A percentile compares a stretch with the other conserved stretches of the same genome.
Conservation (phyloP, 2,797 vertebrate genomes). For the Clangula hyemalis region DNA sequence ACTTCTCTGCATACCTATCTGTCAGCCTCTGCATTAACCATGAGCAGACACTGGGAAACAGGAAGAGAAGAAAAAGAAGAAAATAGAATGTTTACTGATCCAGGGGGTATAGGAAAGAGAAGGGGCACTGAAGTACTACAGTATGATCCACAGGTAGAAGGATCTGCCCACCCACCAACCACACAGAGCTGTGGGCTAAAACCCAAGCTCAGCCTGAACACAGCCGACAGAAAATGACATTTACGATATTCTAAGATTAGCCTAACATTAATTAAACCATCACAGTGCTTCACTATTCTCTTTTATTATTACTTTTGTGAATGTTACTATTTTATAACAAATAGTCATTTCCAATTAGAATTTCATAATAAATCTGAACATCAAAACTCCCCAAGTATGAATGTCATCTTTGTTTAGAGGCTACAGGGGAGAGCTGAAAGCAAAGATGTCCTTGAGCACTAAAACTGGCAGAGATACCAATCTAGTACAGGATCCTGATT, state of each 20-base stretch:
- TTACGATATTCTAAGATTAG: slow-evolving; percentile 35
- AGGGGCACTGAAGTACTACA: neutral
- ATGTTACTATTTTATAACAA: slow-evolving; percentile 47
- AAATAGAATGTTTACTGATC: slow-evolving; percentile 12
- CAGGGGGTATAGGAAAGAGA: neutral
- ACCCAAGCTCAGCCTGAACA: neutral
- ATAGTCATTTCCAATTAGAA: slow-evolving; percentile 34
- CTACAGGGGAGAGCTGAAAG: neutral
- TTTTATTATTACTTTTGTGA: neutral
- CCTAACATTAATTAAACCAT: slow-evolving; percentile 57
- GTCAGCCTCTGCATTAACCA: neutral
- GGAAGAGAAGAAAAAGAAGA: neutral
- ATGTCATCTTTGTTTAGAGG: slow-evolving; percentile 59
- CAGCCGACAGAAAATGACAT: slow-evolving; percentile 28
- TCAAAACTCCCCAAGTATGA: slow-evolving; percentile 45
- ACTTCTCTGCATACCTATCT: neutral
- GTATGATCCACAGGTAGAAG: neutral
- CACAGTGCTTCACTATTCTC: neutral
- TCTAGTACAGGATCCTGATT: neutral
- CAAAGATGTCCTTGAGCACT: slow-evolving; percentile 22
- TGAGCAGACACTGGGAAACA: neutral
- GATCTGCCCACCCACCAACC: neutral
- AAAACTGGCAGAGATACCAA: slow-evolving; percentile 6
- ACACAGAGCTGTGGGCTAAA: slow-evolving; percentile 15
- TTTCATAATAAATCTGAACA: slow-evolving; percentile 34